These are phyloP conservation scores for Sebastes wilsoni DNA, from an alignment of 2,797 vertebrate genomes.

Conservation along the genomic window DNA sequence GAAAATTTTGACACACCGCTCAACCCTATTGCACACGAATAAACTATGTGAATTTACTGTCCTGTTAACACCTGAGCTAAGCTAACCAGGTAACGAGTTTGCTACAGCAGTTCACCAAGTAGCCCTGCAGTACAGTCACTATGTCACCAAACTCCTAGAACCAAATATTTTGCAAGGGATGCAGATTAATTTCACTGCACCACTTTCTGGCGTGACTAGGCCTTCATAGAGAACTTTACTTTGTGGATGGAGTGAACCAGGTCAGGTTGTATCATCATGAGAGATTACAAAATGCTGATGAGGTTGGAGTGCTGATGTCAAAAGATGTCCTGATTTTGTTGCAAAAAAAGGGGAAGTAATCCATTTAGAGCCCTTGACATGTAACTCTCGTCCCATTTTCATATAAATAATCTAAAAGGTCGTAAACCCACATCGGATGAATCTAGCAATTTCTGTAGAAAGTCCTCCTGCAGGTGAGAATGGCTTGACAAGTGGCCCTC, in stretches of 20 bases:
- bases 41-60: neutral
- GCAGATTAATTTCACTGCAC: rapidly evolving
- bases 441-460: slow-evolving; percentile 21
- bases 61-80: neutral
- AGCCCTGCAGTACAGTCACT: neutral
- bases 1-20: neutral
- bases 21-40: neutral
- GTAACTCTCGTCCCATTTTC: neutral
- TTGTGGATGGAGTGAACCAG: neutral
- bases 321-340: neutral
- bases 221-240: neutral
- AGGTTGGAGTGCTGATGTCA: neutral
- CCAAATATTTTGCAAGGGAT: neutral
- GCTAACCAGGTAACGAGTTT: neutral
- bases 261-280: neutral
- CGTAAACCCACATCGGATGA: neutral
- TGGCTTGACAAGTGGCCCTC: slow-evolving; percentile 44
- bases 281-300: neutral
- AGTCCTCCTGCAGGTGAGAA: slow-evolving; percentile 27
- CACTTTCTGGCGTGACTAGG: neutral
- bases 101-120: neutral
- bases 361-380: neutral
- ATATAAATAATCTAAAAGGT: slow-evolving; percentile 18
- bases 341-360: neutral
- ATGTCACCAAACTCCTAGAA: neutral